These are phyloP conservation scores for Escarpia spicata DNA, from an alignment of 2,888 invertebrate genomes.

Conservation along the genomic window DNA sequence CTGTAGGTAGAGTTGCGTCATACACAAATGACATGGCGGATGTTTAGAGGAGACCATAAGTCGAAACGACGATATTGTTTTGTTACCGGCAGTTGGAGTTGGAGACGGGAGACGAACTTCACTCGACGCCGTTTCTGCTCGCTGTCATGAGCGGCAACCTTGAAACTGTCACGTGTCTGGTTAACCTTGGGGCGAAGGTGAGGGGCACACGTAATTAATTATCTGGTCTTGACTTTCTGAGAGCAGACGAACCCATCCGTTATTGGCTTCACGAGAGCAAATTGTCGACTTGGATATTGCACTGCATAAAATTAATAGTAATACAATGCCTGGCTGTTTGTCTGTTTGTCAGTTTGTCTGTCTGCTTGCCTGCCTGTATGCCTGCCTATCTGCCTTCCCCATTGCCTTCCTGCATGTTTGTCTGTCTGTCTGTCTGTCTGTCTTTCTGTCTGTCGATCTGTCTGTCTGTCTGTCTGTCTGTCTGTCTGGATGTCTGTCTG, in stretches of 20 bases:
- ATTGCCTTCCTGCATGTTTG: not conserved
- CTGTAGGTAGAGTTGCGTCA: not conserved
- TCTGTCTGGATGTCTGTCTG: not conserved
- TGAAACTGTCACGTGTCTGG: slow-evolving; percentile 57
- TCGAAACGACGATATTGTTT: not conserved
- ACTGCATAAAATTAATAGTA: not conserved
- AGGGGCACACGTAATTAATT: not conserved
- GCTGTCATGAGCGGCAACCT: slow-evolving; percentile 56
- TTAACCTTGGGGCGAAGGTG: slow-evolving; percentile 55
- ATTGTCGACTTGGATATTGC: not conserved
- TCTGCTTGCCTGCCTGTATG: not conserved
- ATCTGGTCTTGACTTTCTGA: not conserved
- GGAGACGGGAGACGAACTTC: slow-evolving; percentile 58
- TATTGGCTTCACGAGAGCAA: not conserved
- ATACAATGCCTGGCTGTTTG: too few species aligned
- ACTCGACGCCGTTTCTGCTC: slow-evolving; percentile 61
- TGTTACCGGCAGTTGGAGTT: slow-evolving; percentile 50
- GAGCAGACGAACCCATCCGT: not conserved
- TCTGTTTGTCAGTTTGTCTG: not conserved
- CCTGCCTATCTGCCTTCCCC: not conserved
- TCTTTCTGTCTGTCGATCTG: not conserved
- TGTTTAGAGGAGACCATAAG: not conserved
- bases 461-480: not conserved
- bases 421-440: not conserved
- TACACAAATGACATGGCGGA: not conserved